Conservation (phyloP, 1,140 invertebrate species). For the Hycleus phaleratus region DNA sequence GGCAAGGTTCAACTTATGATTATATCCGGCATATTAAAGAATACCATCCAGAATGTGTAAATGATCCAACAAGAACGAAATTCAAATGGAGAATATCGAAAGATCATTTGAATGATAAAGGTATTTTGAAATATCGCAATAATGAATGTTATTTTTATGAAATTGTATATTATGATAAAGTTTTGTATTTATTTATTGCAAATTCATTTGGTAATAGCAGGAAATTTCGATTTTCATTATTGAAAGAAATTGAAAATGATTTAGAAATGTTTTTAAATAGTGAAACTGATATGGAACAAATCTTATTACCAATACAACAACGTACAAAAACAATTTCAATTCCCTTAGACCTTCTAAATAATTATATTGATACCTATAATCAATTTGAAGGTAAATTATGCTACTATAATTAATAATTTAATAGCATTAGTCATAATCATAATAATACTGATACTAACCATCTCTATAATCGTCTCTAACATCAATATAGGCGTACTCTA, state of each 20-base stretch:
- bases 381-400: not conserved
- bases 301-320: not conserved
- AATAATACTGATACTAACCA: slow-evolving; percentile 49
- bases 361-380: not conserved
- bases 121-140: not conserved
- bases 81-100: slow-evolving; percentile 1
- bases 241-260: too few species aligned
- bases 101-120: not conserved
- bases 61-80: not conserved
- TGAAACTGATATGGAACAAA: not conserved
- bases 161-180: not conserved
- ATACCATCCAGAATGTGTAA: not conserved
- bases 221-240: too few species aligned
- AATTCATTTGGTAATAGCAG: too few species aligned
- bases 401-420: too few species aligned
- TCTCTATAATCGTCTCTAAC: slow-evolving; percentile 98
- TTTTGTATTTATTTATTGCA: too few species aligned
- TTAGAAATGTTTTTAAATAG: too few species aligned
- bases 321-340: not conserved
- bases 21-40: not conserved
- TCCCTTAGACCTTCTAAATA: not conserved
- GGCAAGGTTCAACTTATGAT: not conserved
- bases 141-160: not conserved
- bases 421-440: not conserved
- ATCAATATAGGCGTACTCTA: slow-evolving; percentile 98